These are phyloP conservation scores for Drosophila lutescens DNA, from an alignment of 2,888 invertebrate species.

Conservation along the genomic window DNA sequence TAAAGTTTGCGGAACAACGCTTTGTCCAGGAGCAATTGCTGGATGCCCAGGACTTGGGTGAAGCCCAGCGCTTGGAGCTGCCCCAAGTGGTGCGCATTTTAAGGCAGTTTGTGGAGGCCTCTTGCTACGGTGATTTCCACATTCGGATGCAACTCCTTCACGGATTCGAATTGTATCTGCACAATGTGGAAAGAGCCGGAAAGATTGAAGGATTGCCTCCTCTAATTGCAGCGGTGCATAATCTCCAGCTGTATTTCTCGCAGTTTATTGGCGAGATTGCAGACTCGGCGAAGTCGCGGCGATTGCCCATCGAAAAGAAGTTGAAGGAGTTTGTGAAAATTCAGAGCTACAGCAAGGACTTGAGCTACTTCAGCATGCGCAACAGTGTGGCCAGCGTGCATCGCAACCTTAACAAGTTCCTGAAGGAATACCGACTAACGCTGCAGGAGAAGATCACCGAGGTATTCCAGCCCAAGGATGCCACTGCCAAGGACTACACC, in stretches of 20 bases:
- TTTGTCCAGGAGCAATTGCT: constrained; percentile 70
- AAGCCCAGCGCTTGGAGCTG: constrained; percentile 69
- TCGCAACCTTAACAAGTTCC: constrained; percentile 92
- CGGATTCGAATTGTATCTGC: constrained; percentile 92
- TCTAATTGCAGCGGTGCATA: constrained; percentile 90
- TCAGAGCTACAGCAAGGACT: constrained; percentile 96
- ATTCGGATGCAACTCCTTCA: constrained; percentile 91
- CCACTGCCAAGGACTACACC: constrained; percentile 80
- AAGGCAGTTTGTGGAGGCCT: constrained; percentile 92
- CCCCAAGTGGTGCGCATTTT: constrained; percentile 86
- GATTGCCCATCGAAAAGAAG: constrained; percentile 95
- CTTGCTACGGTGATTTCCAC: constrained; percentile 93
- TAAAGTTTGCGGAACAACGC: constrained; percentile 73
- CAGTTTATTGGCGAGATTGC: constrained; percentile 90
- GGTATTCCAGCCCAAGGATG: constrained; percentile 83
- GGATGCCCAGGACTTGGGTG: constrained; percentile 54
- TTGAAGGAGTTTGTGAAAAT: constrained; percentile 97
- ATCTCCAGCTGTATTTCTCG: constrained; percentile 92
- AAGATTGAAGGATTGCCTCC: constrained; percentile 36
- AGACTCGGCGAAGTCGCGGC: constrained; percentile 87
- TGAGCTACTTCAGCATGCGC: constrained; percentile 96
- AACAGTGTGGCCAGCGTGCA: constrained; percentile 95
- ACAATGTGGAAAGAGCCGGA: constrained; percentile 84
- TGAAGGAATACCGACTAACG: constrained; percentile 91
- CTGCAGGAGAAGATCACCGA: constrained; percentile 83